Base-by-base conservation (phyloP, 2,113 vertebrate genomes). In the Rhombomys opimus region DNA sequence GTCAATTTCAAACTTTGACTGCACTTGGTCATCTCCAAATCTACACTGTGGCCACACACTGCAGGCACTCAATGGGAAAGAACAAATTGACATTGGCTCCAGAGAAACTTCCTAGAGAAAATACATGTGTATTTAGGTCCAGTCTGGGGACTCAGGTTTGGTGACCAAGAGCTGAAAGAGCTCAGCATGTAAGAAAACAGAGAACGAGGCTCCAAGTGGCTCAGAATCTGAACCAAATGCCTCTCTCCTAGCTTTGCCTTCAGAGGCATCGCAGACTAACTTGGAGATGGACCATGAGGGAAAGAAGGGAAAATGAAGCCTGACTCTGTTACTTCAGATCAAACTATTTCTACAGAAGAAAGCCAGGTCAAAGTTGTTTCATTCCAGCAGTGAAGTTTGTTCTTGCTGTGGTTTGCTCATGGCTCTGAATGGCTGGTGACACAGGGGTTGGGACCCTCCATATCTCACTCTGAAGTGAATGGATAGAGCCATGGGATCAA, bases 391-490 rank as follows among this genome's bases (percentile, higher is more conserved):
- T 6, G 30, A 88, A 18, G 25, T 54, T 5, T n/a, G 46, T 5
- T 50, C 87, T 68, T n/a, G 20, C 27, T 86, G 61, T 27, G 32
- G 63, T 50, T 86, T 13, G 41, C 63, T 68, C 35, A 0, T 5
- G 87, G 35, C 76, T 90, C 52, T 41, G 35, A 63, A 18, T 41
- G 73, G 17, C 65, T n/a, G 38, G n/a, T 15, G 23, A 90, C n/a
- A 32, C 1, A 25, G 0, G 0, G 0, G 0, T 30, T 59, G 32
- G 35, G n/a, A 50, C 61, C 70, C 68, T 68, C 59, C 27, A 8
- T 70, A 67, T 67, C 87, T 80, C 90, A 54, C 46, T 93, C 57
- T 78, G 80, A 92, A 54, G 77, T 57, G 30, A 17, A 2, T 41
- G 80, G 85, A 57, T 2, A 17, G 0, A 75, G 76, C 67, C 81